Conservation (phyloP, 2,888 invertebrate genomes). For the Taphrorychus bicolor region DNA sequence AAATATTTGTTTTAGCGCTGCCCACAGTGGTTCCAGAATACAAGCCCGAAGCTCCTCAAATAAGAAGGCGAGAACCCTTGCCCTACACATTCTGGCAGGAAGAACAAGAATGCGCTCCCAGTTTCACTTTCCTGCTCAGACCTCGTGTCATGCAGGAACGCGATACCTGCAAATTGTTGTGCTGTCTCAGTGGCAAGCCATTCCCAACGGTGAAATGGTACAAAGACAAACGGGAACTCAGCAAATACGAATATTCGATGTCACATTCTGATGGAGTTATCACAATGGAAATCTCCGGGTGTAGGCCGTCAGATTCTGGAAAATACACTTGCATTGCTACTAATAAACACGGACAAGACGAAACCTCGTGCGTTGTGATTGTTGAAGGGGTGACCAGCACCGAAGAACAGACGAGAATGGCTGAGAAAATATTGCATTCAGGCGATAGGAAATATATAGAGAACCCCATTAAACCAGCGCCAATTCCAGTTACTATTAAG, state of each 20-base stretch:
- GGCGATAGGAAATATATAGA: conserved; percentile 90
- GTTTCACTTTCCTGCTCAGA: conserved; percentile 97
- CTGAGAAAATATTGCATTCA: conserved; percentile 87
- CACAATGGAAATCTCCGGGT: conserved; percentile 95
- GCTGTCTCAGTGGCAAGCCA: conserved; percentile 95
- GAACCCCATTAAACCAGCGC: conserved; percentile 81
- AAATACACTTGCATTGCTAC: conserved; percentile 94
- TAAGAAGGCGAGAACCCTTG: conserved; percentile 80
- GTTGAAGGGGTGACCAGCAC: conserved; percentile 86
- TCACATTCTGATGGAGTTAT: conserved; percentile 93
- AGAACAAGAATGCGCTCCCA: conserved; percentile 91
- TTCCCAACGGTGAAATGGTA: conserved; percentile 91
- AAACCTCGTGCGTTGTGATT: conserved; percentile 94
- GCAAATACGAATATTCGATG: conserved; percentile 90
- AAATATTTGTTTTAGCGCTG: conserved; percentile 66
- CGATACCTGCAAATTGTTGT: conserved; percentile 96
- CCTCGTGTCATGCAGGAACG: conserved; percentile 97
- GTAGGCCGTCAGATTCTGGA: conserved; percentile 94
- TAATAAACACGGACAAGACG: conserved; percentile 93
- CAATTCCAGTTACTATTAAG: conserved; percentile 74
- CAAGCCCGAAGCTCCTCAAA: conserved; percentile 72
- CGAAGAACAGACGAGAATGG: conserved; percentile 82
- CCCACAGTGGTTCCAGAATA: conserved; percentile 75
- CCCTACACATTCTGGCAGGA: conserved; percentile 92
- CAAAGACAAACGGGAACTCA: conserved; percentile 92